These are phyloP conservation scores for Enteromius treurensis DNA, from an alignment of 2,797 vertebrate species.

Conservation along the genomic window DNA sequence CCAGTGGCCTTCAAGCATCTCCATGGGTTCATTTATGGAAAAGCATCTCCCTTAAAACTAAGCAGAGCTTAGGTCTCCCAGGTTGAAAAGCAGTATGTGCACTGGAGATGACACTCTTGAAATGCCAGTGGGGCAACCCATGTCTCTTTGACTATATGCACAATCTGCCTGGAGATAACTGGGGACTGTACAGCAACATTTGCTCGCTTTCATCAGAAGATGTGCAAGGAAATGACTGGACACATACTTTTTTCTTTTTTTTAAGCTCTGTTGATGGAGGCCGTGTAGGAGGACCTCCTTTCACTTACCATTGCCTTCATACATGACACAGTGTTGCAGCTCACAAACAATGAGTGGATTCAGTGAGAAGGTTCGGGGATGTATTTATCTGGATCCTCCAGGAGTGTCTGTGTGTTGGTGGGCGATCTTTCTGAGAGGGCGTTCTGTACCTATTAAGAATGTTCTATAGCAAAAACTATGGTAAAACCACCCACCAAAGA, in stretches of 20 bases:
- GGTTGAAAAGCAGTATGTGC: constrained; percentile 27
- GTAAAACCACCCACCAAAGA: constrained; percentile 33
- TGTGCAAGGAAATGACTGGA: background rate
- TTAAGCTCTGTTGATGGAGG: background rate
- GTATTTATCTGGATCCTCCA: constrained; percentile 46
- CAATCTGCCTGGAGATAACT: constrained; percentile 16
- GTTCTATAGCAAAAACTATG: constrained; percentile 28
- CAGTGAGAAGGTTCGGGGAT: constrained; percentile 35
- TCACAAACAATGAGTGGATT: constrained; percentile 43
- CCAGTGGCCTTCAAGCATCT: constrained; percentile 13
- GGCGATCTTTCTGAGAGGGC: constrained; percentile 29
- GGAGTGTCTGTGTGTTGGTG: constrained; percentile 41
- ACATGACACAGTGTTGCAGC: constrained; percentile 42
- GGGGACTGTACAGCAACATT: constrained; percentile 9
- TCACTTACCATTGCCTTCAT: constrained; percentile 38
- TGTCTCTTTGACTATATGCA: constrained; percentile 15
- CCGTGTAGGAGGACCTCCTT: constrained; percentile 55
- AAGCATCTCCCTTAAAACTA: constrained; percentile 4
- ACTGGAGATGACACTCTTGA: constrained; percentile 23
- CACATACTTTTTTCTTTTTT: constrained; percentile 8
- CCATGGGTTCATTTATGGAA: constrained; percentile 14
- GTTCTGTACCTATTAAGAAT: constrained; percentile 28
- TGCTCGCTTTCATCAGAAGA: constrained; percentile 11
- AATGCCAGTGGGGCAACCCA: constrained; percentile 16
- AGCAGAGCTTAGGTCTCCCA: constrained; percentile 5